Conservation (phyloP, 2,113 vertebrate species). For the Rallus limicola region DNA sequence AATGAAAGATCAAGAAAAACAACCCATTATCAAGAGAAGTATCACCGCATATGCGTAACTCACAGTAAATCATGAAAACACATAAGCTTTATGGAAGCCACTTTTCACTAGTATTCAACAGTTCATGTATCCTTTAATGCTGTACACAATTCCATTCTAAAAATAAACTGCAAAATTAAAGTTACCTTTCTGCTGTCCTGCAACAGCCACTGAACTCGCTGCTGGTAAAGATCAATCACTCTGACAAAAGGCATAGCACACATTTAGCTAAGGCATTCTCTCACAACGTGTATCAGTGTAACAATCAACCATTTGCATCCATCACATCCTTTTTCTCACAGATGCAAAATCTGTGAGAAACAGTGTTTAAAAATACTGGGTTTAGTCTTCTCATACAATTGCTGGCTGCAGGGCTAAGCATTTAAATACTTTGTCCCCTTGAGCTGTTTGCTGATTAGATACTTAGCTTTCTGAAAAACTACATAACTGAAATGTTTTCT, state of each 20-base stretch:
- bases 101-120: background rate
- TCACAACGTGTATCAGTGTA: background rate
- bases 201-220: slow-evolving; percentile 78
- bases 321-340: background rate
- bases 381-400: background rate
- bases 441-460: background rate
- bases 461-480: background rate
- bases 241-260: slow-evolving; percentile 70
- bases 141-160: background rate
- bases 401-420: background rate
- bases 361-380: background rate
- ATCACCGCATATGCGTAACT: background rate
- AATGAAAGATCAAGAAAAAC: background rate
- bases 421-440: background rate
- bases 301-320: background rate
- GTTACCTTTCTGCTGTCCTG: slow-evolving; percentile 83
- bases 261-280: background rate
- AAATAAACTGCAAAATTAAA: background rate
- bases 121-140: background rate
- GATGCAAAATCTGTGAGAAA: background rate
- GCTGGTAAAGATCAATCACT: slow-evolving; percentile 71
- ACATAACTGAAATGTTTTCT: background rate
- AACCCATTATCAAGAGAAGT: background rate
- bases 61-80: background rate
- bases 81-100: background rate